Conservation (phyloP, 2,797 vertebrate genomes). For the Cottoperca gobio region DNA sequence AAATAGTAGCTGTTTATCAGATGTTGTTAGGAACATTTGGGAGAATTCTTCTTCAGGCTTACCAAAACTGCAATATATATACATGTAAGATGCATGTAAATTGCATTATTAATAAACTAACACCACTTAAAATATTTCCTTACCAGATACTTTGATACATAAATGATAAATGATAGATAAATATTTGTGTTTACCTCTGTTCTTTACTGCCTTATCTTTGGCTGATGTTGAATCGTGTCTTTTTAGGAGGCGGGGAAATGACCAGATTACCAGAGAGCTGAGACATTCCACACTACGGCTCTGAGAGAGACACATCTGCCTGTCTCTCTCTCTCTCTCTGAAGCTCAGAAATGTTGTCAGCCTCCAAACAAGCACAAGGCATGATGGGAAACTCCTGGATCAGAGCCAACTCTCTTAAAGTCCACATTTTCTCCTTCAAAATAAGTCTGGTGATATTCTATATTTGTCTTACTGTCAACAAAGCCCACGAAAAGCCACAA, state of each 20-base stretch:
- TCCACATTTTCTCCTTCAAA: too few relatives aligned
- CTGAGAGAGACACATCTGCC: slow-evolving; percentile 27
- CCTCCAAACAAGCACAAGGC: neutral
- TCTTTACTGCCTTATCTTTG: neutral
- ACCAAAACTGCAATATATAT: too few relatives aligned
- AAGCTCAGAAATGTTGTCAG: neutral
- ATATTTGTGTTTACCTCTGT: neutral
- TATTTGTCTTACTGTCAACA: neutral
- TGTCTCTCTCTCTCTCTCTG: neutral
- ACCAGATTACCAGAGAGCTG: slow-evolving; percentile 32
- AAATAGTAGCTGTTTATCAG: too few relatives aligned
- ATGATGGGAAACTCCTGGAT: slow-evolving; percentile 23
- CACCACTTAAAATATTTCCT: neutral
- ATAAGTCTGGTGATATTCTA: neutral
- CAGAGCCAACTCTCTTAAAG: neutral
- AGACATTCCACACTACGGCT: slow-evolving; percentile 61
- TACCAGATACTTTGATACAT: neutral
- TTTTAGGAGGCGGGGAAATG: neutral
- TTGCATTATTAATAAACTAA: neutral
- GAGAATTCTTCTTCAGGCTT: too few relatives aligned
- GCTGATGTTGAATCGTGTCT: neutral
- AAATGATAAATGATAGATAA: neutral
- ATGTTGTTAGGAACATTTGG: too few relatives aligned
- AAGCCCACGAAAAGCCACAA: neutral
- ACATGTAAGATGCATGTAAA: neutral